Base-by-base conservation (phyloP, 30 jellyfish, hydroid and myxozoan species). In the Hydra vulgaris region DNA sequence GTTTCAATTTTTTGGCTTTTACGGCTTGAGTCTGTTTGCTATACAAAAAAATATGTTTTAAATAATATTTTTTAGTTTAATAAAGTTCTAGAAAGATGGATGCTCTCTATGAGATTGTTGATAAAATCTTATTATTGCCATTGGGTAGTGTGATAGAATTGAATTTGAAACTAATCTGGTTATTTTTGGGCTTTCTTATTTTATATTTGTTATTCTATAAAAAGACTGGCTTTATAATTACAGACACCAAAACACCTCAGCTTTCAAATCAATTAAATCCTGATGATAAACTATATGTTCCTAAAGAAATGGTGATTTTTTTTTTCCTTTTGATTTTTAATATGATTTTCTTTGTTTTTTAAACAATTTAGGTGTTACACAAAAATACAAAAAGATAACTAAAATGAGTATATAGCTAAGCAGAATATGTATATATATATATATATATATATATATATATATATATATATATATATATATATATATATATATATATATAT, bases 131-230 rank as follows among this genome's bases (percentile, higher is more conserved):
- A 54, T n/a, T 75, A 5, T 75, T 75, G 0, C 83, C 23, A 7
- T 21, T 75, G 0, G 56, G 56, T 75, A 26, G 71, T 22, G 83
- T 17, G 7, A 71, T 75, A n/a, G 83, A 75, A 18, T 67, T 75
- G 17, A 71, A 75, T 75, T 21, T 75, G 69, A 66, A 70, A 0
- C 83, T 23, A 53, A 26, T 75, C 19, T 75, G 83, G 83, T 71
- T 71, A 75, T 75, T 67, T 75, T 75, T 71, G 0, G 83, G 26
- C 7, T 75, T 75, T 23, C 26, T 71, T 26, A 8, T 75, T 15
- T 75, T 75, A 24, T 75, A 75, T 25, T 17, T 75, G 18, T 25
- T 75, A 0, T 75, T 75, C 66, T 75, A 71, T 71, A 22, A 26
- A 25, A 54, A 75, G 0, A 8, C 70, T 75, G 83, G 83, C 0